Percentiles rank a stretch among this genome's conserved stretches.
Evolutionary conservation across 2,888 invertebrate genomes (phyloP).

Genomic region (Spodoptera exigua): DNA sequence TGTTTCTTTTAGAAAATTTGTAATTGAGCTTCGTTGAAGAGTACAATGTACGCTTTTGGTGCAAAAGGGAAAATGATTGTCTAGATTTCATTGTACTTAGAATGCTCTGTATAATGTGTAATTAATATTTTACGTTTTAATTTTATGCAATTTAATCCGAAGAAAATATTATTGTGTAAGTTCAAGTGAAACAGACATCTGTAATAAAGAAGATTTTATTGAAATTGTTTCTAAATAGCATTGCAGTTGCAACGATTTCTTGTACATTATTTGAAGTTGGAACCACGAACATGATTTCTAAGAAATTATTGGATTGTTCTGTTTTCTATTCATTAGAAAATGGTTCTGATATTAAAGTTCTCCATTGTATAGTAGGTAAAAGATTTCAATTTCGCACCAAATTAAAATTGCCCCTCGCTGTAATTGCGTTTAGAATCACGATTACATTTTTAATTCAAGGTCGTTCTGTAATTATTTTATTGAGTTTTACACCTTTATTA

Average conservation of each 20-base stretch:
- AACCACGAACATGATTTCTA: not conserved
- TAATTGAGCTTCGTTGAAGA: not conserved
- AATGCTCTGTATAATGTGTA: no score
- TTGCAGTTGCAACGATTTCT: slow-evolving; percentile 11
- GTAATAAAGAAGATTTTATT: slow-evolving; percentile 7
- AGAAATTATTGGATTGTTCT: slow-evolving; percentile 1
- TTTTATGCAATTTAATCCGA: slow-evolving; percentile 1
- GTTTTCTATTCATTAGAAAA: slow-evolving; percentile 5
- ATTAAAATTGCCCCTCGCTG: slow-evolving; percentile 39
- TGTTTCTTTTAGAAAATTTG: slow-evolving; percentile 1
- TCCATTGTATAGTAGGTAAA: slow-evolving; percentile 10
- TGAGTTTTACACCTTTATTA: no score
- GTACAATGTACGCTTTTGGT: no score
- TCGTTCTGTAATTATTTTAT: slow-evolving; percentile 10
- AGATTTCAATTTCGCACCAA: slow-evolving; percentile 44
- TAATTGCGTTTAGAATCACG: slow-evolving; percentile 37
- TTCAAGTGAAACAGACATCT: not conserved
- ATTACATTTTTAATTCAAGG: slow-evolving; percentile 27
- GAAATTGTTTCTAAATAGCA: slow-evolving; percentile 15
- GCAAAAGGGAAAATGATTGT: not conserved
- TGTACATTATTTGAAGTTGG: slow-evolving; percentile 1
- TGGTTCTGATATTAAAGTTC: slow-evolving; percentile 16
- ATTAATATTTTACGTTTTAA: no score
- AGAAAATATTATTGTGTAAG: slow-evolving; percentile 1
- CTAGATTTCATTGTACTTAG: no score